Conservation (phyloP, 2,113 vertebrate genomes). For the Dipodomys stephensi region DNA sequence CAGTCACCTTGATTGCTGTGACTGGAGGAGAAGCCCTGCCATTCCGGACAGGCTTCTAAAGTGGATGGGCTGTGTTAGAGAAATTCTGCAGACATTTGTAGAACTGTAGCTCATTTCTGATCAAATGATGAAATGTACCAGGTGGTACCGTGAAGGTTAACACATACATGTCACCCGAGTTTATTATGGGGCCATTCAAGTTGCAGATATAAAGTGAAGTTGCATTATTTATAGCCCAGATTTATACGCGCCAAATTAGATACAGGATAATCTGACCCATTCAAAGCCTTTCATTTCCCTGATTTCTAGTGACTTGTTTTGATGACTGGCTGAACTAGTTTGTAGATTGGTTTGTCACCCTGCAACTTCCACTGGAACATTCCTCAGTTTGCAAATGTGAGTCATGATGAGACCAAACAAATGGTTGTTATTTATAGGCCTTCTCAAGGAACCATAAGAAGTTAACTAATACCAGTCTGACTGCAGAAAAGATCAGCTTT, state of each 20-base stretch:
- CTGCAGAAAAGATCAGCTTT: conserved; percentile 88
- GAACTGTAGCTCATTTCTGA: not conserved
- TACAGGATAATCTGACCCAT: conserved; percentile 74
- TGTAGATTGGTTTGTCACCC: conserved; percentile 77
- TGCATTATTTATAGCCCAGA: conserved; percentile 36
- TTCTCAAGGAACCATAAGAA: conserved; percentile 87
- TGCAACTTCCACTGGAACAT: conserved; percentile 82
- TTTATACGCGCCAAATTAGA: conserved; percentile 63
- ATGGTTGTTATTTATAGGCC: conserved; percentile 88
- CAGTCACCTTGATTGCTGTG: not conserved
- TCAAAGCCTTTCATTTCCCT: conserved; percentile 73
- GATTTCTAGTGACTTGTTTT: conserved; percentile 76
- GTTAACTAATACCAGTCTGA: conserved; percentile 85
- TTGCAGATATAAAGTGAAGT: conserved; percentile 75
- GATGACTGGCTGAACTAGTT: conserved; percentile 68
- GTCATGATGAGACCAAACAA: conserved; percentile 88
- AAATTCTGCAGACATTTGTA: not conserved
- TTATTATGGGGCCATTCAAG: conserved; percentile 64
- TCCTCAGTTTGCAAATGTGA: conserved; percentile 85
- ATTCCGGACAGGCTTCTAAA: not conserved
- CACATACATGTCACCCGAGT: conserved; percentile 58
- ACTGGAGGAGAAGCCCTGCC: conserved; percentile 7
- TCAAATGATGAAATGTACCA: conserved; percentile 11
- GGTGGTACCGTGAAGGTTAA: not conserved
- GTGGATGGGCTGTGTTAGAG: not conserved